Evolutionary conservation across 2,113 vertebrate genomes (phyloP).

Genomic region (Macaca fascicularis): T2T-MFA8v1.1 NC_088394.1:83626501-83627000

Average conservation of each 20-base stretch:
- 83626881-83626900: neutral
- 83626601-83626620: neutral
- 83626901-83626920: neutral
- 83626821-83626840: neutral
- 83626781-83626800: rapidly evolving
- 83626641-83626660: neutral
- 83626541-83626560: too few species aligned
- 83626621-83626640: neutral
- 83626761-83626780: neutral
- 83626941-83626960: neutral
- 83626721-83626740: neutral
- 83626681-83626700: rapidly evolving
- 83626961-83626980: neutral
- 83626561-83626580: neutral
- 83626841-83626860: rapidly evolving
- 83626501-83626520: neutral
- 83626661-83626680: neutral
- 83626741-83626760: neutral
- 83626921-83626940: neutral
- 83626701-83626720: too few species aligned
- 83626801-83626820: neutral
- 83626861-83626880: neutral
- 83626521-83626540: neutral
- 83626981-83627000: neutral
- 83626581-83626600: neutral